Evolutionary conservation across 2,797 vertebrate species (phyloP).

Genomic region (Paramormyrops hopkinsi): DNA sequence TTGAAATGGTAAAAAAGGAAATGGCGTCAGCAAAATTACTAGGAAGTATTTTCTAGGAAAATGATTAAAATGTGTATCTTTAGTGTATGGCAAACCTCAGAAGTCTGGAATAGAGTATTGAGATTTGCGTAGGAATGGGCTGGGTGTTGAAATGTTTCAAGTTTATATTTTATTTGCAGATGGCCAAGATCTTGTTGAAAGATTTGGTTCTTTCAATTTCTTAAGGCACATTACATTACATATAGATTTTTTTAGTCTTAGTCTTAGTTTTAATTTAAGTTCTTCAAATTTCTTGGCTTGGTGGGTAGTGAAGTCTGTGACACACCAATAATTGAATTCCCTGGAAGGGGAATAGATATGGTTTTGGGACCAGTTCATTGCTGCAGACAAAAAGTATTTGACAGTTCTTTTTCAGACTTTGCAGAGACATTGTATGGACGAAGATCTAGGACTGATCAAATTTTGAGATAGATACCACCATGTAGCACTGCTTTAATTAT

Average conservation of each 20-base stretch:
- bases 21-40: not conserved
- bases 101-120: not conserved
- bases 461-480: not conserved
- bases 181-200: not conserved
- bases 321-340: not conserved
- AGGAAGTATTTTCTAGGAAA: not conserved
- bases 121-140: not conserved
- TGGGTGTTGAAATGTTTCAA: not conserved
- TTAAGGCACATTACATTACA: not conserved
- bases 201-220: not conserved
- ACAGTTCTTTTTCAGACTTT: not conserved
- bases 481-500: no score
- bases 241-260: not conserved
- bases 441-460: not conserved
- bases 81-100: not conserved
- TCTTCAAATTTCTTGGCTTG: not conserved
- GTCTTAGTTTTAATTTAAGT: not conserved
- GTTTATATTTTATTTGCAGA: not conserved
- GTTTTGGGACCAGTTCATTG: not conserved
- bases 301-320: not conserved
- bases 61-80: not conserved
- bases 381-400: not conserved
- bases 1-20: not conserved
- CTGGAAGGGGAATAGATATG: not conserved
- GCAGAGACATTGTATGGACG: not conserved